Evolutionary conservation across 2,888 invertebrate species (phyloP).

Genomic region (Volucella zonaria): DNA sequence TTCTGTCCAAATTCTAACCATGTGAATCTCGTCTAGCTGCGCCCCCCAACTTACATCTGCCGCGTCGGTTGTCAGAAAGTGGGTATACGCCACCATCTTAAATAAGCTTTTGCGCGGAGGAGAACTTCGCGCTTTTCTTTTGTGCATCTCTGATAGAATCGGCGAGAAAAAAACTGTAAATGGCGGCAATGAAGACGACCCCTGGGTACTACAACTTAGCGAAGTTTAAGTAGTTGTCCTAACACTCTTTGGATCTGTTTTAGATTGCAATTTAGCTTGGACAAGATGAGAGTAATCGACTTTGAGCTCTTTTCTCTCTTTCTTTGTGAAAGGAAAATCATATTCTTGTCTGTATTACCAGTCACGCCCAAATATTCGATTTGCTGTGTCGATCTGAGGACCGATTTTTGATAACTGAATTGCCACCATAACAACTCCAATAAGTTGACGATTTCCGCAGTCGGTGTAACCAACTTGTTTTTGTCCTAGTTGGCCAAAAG

Average conservation of each 20-base stretch:
- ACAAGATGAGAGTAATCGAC: neutral
- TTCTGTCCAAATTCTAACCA: neutral
- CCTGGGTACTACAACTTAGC: neutral
- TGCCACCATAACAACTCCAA: too few relatives aligned
- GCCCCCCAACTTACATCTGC: constrained; percentile 21
- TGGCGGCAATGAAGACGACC: constrained; percentile 7
- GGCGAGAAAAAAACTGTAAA: neutral
- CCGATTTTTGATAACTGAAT: constrained; percentile 14
- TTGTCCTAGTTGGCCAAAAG: constrained; percentile 32
- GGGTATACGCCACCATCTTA: too few relatives aligned
- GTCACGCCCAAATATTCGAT: constrained; percentile 34
- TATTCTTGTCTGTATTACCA: too few relatives aligned
- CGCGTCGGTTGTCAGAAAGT: constrained; percentile 24
- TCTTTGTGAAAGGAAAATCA: constrained; percentile 8
- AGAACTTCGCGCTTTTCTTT: too few relatives aligned
- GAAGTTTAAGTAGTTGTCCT: constrained; percentile 9
- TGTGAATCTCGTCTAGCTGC: constrained; percentile 15
- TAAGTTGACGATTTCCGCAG: constrained; percentile 38
- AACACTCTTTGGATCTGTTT: constrained; percentile 1
- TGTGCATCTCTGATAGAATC: constrained; percentile 22
- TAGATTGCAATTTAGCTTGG: neutral
- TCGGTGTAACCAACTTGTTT: constrained; percentile 32
- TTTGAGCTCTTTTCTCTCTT: constrained; percentile 5
- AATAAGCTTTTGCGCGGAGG: too few relatives aligned
- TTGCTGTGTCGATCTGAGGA: constrained; percentile 12